Evolutionary conservation across 2,113 vertebrate genomes (phyloP).

Genomic region (Marmota monax): DNA sequence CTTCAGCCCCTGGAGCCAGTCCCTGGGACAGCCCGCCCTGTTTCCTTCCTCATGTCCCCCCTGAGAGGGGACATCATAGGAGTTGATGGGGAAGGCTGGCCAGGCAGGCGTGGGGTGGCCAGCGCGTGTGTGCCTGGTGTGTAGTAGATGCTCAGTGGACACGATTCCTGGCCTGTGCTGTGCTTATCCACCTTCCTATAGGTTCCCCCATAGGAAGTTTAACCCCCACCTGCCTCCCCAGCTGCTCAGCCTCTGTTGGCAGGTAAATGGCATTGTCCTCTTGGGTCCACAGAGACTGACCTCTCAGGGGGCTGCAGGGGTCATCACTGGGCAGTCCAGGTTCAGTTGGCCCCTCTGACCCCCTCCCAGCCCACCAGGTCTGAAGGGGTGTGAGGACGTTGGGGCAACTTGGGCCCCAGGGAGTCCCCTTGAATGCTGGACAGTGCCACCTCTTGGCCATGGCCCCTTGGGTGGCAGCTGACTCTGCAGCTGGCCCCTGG

Average conservation of each 20-base stretch:
- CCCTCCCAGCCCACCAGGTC: neutral
- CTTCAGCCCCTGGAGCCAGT: neutral
- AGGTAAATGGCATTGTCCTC: too few species aligned
- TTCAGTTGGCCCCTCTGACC: accelerated
- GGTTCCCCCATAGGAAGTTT: too few species aligned
- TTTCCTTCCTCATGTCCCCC: accelerated
- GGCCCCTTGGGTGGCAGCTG: too few species aligned
- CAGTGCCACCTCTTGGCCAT: neutral
- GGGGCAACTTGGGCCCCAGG: neutral
- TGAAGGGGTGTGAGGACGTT: accelerated
- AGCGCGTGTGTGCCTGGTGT: accelerated
- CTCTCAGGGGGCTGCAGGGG: neutral
- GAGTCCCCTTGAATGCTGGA: accelerated
- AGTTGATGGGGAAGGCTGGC: accelerated
- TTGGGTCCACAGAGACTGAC: neutral
- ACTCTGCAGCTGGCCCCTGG: accelerated
- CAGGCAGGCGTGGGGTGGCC: accelerated
- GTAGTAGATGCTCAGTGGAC: accelerated
- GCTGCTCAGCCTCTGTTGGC: accelerated
- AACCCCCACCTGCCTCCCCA: too few species aligned
- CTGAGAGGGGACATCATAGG: accelerated
- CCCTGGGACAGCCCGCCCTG: neutral
- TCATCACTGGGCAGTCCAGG: neutral
- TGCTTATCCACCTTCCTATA: too few species aligned
- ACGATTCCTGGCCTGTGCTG: too few species aligned